phyloP scores from a whole-genome alignment of 1,140 invertebrate species.

The Drosophila malerkotliana region DNA sequence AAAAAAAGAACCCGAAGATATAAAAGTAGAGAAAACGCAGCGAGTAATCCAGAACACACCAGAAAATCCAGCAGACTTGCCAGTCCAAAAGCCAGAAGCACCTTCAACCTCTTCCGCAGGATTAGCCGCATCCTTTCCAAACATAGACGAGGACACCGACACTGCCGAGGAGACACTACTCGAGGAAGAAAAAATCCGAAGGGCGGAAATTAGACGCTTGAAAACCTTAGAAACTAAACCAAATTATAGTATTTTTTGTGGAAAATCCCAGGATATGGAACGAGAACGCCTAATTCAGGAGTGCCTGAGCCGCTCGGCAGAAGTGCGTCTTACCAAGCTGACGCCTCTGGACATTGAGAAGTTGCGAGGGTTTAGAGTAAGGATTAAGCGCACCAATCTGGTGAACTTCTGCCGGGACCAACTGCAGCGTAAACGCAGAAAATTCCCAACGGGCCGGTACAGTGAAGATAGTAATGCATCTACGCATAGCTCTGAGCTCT shows the following conservation, averaged over 20 bases:
- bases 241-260: not conserved
- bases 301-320: slow-evolving; percentile 35
- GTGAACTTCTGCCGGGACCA: slow-evolving; percentile 27
- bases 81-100: not conserved
- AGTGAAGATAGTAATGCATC: slow-evolving; percentile 54
- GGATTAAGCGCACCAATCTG: slow-evolving; percentile 56
- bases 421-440: not conserved
- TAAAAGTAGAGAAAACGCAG: too few species aligned
- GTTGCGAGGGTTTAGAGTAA: slow-evolving; percentile 49
- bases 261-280: not conserved
- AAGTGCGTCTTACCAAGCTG: slow-evolving; percentile 37
- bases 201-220: not conserved
- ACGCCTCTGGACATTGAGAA: slow-evolving; percentile 48
- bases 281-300: slow-evolving; percentile 38
- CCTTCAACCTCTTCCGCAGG: not conserved
- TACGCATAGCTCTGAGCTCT: slow-evolving; percentile 15
- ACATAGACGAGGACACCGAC: slow-evolving; percentile 18
- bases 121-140: not conserved
- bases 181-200: not conserved
- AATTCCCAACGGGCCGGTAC: not conserved
- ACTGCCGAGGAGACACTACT: slow-evolving; percentile 10
- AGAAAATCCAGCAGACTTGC: not conserved
- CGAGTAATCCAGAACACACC: not conserved
- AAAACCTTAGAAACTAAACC: not conserved
- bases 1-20: too few species aligned